Base-by-base conservation (phyloP, 2,888 invertebrate species). In the Diplolepis rosae region DNA sequence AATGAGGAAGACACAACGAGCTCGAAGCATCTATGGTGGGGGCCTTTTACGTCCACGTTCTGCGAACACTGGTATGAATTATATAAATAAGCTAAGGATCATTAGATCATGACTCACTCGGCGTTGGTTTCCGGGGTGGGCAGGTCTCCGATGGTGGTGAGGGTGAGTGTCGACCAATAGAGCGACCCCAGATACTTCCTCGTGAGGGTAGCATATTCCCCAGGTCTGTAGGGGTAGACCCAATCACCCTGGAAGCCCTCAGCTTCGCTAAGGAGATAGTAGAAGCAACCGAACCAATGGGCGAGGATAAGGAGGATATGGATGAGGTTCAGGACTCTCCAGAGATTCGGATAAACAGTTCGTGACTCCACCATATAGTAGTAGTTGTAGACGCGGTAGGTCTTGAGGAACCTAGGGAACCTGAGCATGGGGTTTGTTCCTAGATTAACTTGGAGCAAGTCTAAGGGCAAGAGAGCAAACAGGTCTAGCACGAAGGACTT, bases 211-310 rank as follows among this genome's bases (percentile, higher is more conserved):
- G 96, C 95, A 89, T 96, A 97, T 88, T 95, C 96, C 3, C 96
- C 96, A 52, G 95, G 94, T 80, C 95, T 91, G 88, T 95, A 94
- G 0, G 96, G 96, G 89, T 96, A 96, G 4, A 95, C 95, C 96
- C 96, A 96, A 87, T 95, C 96, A 51, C 96, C 96, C 92, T 95
- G 90, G 89, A 96, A 96, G 22, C 94, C 95, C 89, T 97, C 96
- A 71, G 95, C 95, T 87, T 98, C 96, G 5, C 97, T 97, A 70
- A 98, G 92, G 84, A 98, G 90, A 90, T 95, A 98, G 91, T 98
- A 98, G 91, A 98, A 98, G 89, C 98, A 98, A 70, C 98, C 98
- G 89, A 98, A 98, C 98, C 98, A 98, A 89, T 98, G 98, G 66
- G 98, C 97, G 83, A 98, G 91, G 85, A 98, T 95, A 82, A 98